These are phyloP conservation scores for Cygnus buccinator DNA, from an alignment of 2,113 vertebrate species.

Conservation along the genomic window DNA sequence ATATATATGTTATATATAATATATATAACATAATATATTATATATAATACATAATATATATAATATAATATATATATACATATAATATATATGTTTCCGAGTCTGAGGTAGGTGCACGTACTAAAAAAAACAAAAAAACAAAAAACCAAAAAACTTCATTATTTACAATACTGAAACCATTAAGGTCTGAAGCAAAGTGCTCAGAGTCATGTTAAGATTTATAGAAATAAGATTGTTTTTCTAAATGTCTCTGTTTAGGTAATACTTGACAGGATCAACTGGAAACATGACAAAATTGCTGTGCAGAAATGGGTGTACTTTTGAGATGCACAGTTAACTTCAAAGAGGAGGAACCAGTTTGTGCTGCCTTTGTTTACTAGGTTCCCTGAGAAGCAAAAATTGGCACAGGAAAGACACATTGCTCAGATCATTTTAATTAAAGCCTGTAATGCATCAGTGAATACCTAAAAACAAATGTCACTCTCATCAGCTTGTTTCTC, in stretches of 20 bases:
- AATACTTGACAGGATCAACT: background rate
- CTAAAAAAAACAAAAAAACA: background rate
- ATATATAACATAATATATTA: too few species aligned
- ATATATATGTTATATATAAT: too few species aligned
- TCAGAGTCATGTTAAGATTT: background rate
- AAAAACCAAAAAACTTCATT: too few species aligned
- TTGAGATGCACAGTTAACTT: constrained; percentile 33
- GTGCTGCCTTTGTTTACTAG: constrained; percentile 50
- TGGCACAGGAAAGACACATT: constrained; percentile 50
- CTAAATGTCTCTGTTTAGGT: background rate
- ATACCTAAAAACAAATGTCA: constrained; percentile 29
- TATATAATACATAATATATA: too few species aligned
- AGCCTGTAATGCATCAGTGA: constrained; percentile 45
- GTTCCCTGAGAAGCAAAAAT: constrained; percentile 56
- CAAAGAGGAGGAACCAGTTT: constrained; percentile 50
- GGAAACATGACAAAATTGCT: background rate
- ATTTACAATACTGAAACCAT: background rate
- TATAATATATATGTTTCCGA: background rate
- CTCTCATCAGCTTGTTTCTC: constrained; percentile 6
- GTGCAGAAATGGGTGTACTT: background rate
- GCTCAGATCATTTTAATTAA: constrained; percentile 75
- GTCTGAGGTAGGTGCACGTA: background rate
- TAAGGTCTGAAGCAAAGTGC: background rate
- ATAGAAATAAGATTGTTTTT: background rate
- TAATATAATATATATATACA: too few species aligned